Base-by-base conservation (phyloP, 1,140 invertebrate species). In the Panagrolaimus sp. region DNA sequence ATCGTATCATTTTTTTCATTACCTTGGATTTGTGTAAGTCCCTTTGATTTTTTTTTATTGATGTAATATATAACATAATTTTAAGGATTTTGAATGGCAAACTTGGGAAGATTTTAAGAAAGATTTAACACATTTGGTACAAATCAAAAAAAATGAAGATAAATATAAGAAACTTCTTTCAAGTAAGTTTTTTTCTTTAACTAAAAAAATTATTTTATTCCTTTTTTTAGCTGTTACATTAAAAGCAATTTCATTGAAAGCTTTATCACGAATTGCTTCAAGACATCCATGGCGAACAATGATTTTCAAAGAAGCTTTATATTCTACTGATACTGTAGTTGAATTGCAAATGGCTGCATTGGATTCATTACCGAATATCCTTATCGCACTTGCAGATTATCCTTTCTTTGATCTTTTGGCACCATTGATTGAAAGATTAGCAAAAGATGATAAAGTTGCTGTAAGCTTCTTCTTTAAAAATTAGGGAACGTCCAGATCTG, bases 101-200 rank as follows among this genome's bases (percentile, higher is more conserved):
- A 57, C n/a, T 11, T 57, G 51, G 51, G 51, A 57, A 20, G 20
- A 57, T 27, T 57, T 57, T 20, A 20, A 57, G 20, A 57, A 57
- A 20, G 20, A 9, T 11, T 57, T 57, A 11, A 14, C 51, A 27
- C 51, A 20, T 20, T 27, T 57, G 14, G 51, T 57, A 3, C 51
- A 14, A 11, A 13, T 57, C 13, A 57, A 57, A 16, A 25, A 13
- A 9, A 57, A 27, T 25, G 51, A 57, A 57, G 51, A 57, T 57
- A 27, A 57, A 5, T 57, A 25, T 1, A 57, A 20, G 8, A 8
- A 20, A 11, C n/a, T 57, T 20, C 8, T 57, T 11, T 25, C 20
- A 25, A 27, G 51, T 57, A 1, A 57, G 51, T 53, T 53, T 13
- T 23, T 1, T n/a, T 13, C 9, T 25, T 51, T n/a, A n/a, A 14